Conservation (phyloP, 1,140 invertebrate species). For the Mycetomoellerius zeteki region DNA sequence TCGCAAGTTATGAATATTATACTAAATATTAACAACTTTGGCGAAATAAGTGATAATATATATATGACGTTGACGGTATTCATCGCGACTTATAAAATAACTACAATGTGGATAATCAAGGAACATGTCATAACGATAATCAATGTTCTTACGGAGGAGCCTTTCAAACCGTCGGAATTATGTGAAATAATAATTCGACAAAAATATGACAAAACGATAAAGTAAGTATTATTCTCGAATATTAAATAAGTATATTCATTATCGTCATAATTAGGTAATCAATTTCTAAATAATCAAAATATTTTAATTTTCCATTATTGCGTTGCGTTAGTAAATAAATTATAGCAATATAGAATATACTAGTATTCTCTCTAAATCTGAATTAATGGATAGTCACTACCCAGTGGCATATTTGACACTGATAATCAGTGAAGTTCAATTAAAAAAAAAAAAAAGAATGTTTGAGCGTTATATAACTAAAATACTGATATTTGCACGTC, state of each 20-base stretch:
- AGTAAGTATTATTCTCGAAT: background rate
- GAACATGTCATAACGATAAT: background rate
- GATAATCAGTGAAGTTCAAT: too few relatives aligned
- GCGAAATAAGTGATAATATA: background rate
- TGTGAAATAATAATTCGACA: slow-evolving; percentile 11
- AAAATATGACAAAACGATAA: slow-evolving; percentile 29
- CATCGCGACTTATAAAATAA: slow-evolving; percentile 16
- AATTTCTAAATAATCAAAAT: background rate
- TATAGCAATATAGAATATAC: background rate
- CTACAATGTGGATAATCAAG: background rate
- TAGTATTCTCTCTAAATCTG: too few relatives aligned
- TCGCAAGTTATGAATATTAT: slow-evolving; percentile 16
- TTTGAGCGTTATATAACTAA: too few relatives aligned
- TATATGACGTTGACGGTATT: slow-evolving; percentile 19
- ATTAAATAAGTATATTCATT: background rate
- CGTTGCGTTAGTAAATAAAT: background rate
- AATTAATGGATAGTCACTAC: too few relatives aligned
- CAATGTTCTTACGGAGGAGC: background rate
- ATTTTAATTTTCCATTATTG: background rate
- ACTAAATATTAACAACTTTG: background rate
- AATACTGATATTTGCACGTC: too few relatives aligned
- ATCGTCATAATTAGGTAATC: background rate
- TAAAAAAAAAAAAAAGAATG: too few relatives aligned
- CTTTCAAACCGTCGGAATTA: slow-evolving; percentile 8
- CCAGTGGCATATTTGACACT: too few relatives aligned